A percentile compares a stretch with the other conserved stretches of the same genome.
These are phyloP conservation scores for Acanthurus leucopareius DNA, from an alignment of 2,797 vertebrate species.

Conservation along the genomic window DNA sequence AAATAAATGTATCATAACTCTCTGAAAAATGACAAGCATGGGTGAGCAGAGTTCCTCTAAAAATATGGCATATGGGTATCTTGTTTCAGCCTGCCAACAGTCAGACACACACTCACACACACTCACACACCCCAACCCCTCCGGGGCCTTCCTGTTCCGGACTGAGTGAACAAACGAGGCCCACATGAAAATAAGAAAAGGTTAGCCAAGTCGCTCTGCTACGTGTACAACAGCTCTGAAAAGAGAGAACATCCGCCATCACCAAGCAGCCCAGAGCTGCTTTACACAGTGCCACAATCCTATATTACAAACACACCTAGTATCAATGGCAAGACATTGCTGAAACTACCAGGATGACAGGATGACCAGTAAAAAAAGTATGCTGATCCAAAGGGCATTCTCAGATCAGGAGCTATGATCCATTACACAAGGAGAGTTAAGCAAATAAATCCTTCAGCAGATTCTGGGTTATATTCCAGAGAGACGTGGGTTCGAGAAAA, in stretches of 20 bases:
- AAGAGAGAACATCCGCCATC: constrained; percentile 56
- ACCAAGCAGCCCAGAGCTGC: constrained; percentile 55
- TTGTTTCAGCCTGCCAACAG: constrained; percentile 72
- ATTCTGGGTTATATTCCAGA: constrained; percentile 78
- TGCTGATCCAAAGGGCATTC: constrained; percentile 76
- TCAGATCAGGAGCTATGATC: constrained; percentile 79
- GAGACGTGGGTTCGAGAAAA: constrained; percentile 68
- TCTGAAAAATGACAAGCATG: constrained; percentile 37
- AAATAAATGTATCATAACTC: constrained; percentile 31
- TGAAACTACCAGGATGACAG: constrained; percentile 61
- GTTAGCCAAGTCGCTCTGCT: constrained; percentile 72
- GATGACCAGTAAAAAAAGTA: constrained; percentile 37
- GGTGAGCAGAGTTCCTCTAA: constrained; percentile 51
- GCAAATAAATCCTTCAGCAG: constrained; percentile 81
- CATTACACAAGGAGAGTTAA: constrained; percentile 73
- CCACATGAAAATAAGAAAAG: constrained; percentile 80
- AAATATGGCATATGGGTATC: constrained; percentile 66
- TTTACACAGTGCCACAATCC: constrained; percentile 46
- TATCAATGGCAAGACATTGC: constrained; percentile 56
- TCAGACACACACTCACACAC: constrained; percentile 26
- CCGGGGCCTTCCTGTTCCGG: constrained; percentile 85
- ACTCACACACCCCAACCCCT: constrained; percentile 63
- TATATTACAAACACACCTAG: constrained; percentile 30
- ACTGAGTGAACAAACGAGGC: constrained; percentile 82
- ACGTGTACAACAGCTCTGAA: constrained; percentile 68